Conservation (phyloP, 2,113 vertebrate genomes). For the Paratilapia polleni region DNA sequence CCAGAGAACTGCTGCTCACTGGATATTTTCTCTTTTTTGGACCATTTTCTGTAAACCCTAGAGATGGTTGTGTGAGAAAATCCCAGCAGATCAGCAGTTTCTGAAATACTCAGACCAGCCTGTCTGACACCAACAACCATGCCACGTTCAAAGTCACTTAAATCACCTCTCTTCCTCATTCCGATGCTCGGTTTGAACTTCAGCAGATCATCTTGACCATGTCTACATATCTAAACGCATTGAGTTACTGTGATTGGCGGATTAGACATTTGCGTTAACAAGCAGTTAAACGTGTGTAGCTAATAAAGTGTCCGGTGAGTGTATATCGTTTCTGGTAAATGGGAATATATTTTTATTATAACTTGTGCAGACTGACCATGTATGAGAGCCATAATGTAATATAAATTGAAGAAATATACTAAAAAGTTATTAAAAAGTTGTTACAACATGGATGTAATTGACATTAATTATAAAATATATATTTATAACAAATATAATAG, state of each 20-base stretch:
- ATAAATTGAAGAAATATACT: neutral
- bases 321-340: neutral
- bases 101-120: too few relatives aligned
- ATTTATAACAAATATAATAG: too few relatives aligned
- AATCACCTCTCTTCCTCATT: neutral
- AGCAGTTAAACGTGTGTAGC: neutral
- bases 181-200: neutral
- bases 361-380: too few relatives aligned
- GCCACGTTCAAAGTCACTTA: too few relatives aligned
- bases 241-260: too few relatives aligned
- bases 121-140: too few relatives aligned
- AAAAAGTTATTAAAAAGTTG: neutral
- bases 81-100: too few relatives aligned
- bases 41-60: too few relatives aligned
- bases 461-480: constrained; percentile 37
- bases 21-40: too few relatives aligned
- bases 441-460: neutral
- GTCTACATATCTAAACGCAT: neutral
- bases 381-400: neutral
- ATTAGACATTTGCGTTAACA: neutral
- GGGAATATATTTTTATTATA: too few relatives aligned
- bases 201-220: neutral
- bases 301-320: neutral
- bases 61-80: too few relatives aligned
- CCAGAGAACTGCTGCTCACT: too few relatives aligned